Percentiles rank a stretch among this genome's conserved stretches.
These are phyloP conservation scores for Aviceda cuculoides DNA, from an alignment of 2,797 vertebrate species.

Conservation along the genomic window DNA sequence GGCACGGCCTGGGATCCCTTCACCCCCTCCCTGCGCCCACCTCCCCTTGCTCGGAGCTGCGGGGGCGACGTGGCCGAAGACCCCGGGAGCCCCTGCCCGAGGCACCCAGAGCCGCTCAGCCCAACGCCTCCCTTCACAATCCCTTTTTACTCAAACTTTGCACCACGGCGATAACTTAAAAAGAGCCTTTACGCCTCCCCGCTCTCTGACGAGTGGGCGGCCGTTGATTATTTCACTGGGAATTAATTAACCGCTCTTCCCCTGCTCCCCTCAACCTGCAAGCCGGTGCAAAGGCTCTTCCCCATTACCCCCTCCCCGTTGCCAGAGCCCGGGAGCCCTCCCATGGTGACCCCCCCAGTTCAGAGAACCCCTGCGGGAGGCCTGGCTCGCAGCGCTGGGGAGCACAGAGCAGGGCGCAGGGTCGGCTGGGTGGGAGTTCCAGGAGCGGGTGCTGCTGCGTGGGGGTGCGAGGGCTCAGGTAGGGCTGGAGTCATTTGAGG, in stretches of 20 bases:
- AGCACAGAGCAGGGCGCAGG: not conserved
- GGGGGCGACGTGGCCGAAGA: not conserved
- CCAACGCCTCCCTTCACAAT: not conserved
- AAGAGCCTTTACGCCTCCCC: not conserved
- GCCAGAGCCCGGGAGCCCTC: not conserved
- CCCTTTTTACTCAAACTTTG: not conserved
- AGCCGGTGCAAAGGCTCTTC: not conserved
- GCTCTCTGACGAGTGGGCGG: not conserved
- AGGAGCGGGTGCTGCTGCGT: not conserved
- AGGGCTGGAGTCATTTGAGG: not conserved
- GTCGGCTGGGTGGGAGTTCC: not conserved
- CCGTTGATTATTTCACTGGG: not conserved
- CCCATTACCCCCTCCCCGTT: not conserved
- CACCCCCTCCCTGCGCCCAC: fast-evolving
- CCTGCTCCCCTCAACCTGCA: not conserved
- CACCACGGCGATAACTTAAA: not conserved
- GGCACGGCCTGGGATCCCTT: not conserved
- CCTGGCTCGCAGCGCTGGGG: not conserved
- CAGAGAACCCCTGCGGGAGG: not conserved
- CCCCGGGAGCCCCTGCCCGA: fast-evolving
- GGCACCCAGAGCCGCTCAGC: not conserved
- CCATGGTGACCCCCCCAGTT: not conserved
- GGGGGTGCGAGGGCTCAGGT: not conserved
- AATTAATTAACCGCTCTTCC: not conserved
- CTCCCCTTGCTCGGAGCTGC: not conserved